Conservation (phyloP, 92 coral and sea anemone genomes). For the Umimayanthus kanabou region DNA sequence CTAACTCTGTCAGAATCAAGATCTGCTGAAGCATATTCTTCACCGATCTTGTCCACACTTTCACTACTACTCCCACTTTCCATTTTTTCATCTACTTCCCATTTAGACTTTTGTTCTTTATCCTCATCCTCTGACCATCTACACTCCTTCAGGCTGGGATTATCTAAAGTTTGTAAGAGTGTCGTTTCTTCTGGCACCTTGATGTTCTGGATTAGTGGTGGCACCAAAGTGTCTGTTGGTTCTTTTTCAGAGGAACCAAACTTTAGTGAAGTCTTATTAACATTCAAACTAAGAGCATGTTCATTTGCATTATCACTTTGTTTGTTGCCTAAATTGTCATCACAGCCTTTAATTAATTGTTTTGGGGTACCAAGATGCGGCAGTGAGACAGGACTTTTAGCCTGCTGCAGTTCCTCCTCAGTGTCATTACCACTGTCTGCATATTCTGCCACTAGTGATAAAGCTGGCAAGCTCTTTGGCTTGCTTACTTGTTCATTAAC, state of each 20-base stretch:
- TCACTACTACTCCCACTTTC: constrained; percentile 13
- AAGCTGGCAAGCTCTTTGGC: constrained; percentile 20
- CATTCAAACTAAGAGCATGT: neutral
- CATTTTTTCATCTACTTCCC: constrained; percentile 26
- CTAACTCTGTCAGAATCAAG: constrained; percentile 4
- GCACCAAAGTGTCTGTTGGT: too few species aligned
- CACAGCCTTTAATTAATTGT: neutral
- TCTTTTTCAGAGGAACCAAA: neutral
- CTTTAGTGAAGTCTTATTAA: neutral
- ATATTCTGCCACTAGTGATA: constrained; percentile 47
- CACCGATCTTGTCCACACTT: neutral
- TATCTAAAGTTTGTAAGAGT: neutral
- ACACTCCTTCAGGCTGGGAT: neutral
- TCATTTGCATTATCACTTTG: neutral
- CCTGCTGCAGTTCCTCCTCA: constrained; percentile 40
- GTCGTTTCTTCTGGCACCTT: neutral
- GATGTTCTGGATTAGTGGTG: neutral
- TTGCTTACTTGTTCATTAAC: neutral
- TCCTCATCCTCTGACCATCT: constrained; percentile 13
- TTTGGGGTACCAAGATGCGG: neutral
- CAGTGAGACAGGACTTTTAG: neutral
- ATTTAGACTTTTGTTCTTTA: neutral
- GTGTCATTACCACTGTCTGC: constrained; percentile 60
- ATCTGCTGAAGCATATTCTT: neutral
- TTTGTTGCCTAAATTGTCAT: neutral